phyloP scores from a whole-genome alignment of 2,113 vertebrate species.

The Craseonycteris thonglongyai region DNA sequence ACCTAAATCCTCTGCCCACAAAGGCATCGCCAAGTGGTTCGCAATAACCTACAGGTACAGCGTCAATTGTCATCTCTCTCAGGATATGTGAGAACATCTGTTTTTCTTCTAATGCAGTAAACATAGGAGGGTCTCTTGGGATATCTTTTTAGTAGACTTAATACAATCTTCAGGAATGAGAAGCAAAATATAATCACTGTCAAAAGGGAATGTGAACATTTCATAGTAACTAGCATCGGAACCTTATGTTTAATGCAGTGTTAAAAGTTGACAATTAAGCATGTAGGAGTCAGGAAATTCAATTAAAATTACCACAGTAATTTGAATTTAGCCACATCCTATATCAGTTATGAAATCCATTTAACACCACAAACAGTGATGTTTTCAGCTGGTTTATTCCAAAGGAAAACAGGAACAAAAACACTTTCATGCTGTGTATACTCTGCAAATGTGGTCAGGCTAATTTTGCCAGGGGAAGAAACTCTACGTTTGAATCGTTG shows the following conservation, averaged over 20 bases:
- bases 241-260: slow-evolving; percentile 55
- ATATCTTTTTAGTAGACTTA: slow-evolving; percentile 30
- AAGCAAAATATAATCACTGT: slow-evolving; percentile 50
- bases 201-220: not conserved
- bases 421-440: not conserved
- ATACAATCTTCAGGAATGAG: slow-evolving; percentile 28
- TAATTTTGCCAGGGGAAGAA: slow-evolving; percentile 6
- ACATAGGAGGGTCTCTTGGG: not conserved
- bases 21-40: not conserved
- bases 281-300: slow-evolving; percentile 56
- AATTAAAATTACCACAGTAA: slow-evolving; percentile 55
- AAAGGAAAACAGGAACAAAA: slow-evolving; percentile 52
- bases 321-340: slow-evolving; percentile 59
- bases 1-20: not conserved
- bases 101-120: slow-evolving; percentile 27
- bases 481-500: slow-evolving; percentile 7
- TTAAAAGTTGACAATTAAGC: slow-evolving; percentile 54
- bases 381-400: slow-evolving; percentile 36
- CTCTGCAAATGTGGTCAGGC: slow-evolving; percentile 27
- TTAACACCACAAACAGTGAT: slow-evolving; percentile 49
- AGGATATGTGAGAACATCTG: slow-evolving; percentile 37
- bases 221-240: slow-evolving; percentile 10
- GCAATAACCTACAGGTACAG: not conserved
- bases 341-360: slow-evolving; percentile 60
- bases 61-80: not conserved